Percentiles rank a stretch among this genome's conserved stretches.
Conservation (phyloP, 1,140 invertebrate genomes). For the Notospermus geniculatus region DNA sequence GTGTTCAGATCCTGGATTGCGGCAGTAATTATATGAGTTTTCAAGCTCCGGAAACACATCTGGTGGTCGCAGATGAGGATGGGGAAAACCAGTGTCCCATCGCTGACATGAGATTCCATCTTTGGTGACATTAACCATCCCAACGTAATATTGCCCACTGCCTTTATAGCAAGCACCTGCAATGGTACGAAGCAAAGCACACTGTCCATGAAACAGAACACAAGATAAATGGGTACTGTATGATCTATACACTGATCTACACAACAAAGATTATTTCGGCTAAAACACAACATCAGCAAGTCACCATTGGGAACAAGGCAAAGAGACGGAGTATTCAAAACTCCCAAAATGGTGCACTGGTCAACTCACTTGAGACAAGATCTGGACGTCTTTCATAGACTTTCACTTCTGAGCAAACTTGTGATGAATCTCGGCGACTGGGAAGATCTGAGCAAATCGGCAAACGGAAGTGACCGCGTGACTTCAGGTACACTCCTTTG, state of each 20-base stretch:
- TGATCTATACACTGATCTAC: too few species aligned
- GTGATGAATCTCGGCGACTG: slow-evolving; percentile 40
- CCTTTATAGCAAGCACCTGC: slow-evolving; percentile 69
- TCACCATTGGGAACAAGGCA: too few species aligned
- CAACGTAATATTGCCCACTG: slow-evolving; percentile 87
- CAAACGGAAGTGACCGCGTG: slow-evolving; percentile 81
- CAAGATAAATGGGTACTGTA: too few species aligned
- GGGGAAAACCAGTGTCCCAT: slow-evolving; percentile 83
- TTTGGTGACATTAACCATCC: slow-evolving; percentile 80
- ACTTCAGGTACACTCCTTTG: slow-evolving; percentile 72
- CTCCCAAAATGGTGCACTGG: background rate
- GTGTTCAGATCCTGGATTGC: slow-evolving; percentile 94
- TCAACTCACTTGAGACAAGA: slow-evolving; percentile 31
- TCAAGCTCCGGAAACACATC: slow-evolving; percentile 86
- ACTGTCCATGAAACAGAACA: too few species aligned
- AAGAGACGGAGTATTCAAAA: too few species aligned
- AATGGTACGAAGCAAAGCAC: slow-evolving; percentile 11
- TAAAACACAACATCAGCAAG: too few species aligned
- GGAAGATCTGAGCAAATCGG: slow-evolving; percentile 82
- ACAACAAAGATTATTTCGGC: too few species aligned
- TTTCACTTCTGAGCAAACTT: slow-evolving; percentile 24
- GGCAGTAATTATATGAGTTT: slow-evolving; percentile 87
- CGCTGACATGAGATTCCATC: slow-evolving; percentile 80
- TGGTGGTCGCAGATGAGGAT: slow-evolving; percentile 76
- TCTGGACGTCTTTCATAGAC: slow-evolving; percentile 27